Base-by-base conservation (phyloP, 2,113 vertebrate species). In the Micronycteris hirsuta region DNA sequence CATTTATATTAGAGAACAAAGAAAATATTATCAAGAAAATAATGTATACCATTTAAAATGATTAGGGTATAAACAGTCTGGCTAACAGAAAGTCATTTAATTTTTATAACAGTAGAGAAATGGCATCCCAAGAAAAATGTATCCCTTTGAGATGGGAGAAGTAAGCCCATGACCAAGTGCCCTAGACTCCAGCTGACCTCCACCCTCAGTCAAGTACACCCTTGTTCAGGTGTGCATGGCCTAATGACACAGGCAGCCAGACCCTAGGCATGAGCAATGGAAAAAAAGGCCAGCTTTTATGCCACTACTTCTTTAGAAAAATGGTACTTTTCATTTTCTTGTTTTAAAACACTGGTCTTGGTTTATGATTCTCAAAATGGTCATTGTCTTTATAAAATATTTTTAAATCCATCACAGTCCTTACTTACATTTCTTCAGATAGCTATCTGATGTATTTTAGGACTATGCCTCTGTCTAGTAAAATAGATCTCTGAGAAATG, bases 1-100 rank as follows among this genome's bases (percentile, higher is more conserved):
- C 13, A 71, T 71, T 91, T 77, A 28, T 82, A 5, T 41, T 71
- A 77, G 43, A 93, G n/a, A 88, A 89, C 20, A 14, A 91, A 82
- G 54, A 58, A 58, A 58, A 58, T 58, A 58, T 22, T 58, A 58
- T 80, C 89, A 33, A 78, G 54, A 92, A 92, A 83, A 77, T 24
- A 77, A n/a, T 73, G 1, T 8, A n/a, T 70, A 17, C 38, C 58
- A 49, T 67, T 91, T 63, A 63, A 86, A 88, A 89, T 47, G 38
- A 56, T 68, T 19, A 71, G 20, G 17, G 19, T 24, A 4, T 70
- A 54, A 93, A 26, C 28, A 88, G 52, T 31, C 19, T 80, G 31
- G 8, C 68, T 83, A 58, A 70, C 4, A 49, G 56, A n/a, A 87
- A 87, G 11, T 36, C 76, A 38, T 82, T 86, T 81, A 45, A 65